phyloP scores from a whole-genome alignment of 2,113 vertebrate genomes.

The Pollimyrus isidori region DNA sequence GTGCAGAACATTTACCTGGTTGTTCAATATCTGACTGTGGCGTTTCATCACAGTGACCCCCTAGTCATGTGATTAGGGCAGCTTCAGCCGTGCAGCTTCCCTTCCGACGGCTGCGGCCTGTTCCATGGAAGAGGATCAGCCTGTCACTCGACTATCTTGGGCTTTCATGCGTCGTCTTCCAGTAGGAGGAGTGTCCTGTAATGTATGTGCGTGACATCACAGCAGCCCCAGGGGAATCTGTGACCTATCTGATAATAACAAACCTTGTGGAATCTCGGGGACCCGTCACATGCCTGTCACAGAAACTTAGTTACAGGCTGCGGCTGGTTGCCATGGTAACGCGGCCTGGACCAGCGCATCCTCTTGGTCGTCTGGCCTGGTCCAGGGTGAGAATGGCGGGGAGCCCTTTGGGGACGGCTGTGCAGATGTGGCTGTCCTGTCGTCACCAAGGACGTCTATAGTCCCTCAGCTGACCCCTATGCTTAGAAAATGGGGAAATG shows the following conservation, averaged over 20 bases:
- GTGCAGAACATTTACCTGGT: background rate
- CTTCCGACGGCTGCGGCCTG: background rate
- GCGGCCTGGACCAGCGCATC: background rate
- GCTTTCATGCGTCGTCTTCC: background rate
- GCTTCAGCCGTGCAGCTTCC: background rate
- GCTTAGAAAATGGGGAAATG: background rate
- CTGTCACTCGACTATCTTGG: background rate
- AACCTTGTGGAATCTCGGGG: background rate
- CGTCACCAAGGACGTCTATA: background rate
- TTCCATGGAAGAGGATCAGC: background rate
- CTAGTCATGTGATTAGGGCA: background rate
- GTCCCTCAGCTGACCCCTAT: background rate
- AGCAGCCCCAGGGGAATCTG: background rate
- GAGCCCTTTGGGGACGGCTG: background rate
- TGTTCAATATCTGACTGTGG: background rate
- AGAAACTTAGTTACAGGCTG: background rate
- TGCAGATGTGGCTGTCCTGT: background rate
- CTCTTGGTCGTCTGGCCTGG: background rate
- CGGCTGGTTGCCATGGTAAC: background rate
- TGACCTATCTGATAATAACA: background rate
- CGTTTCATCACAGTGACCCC: background rate
- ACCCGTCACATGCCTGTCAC: background rate
- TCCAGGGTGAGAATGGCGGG: no score
- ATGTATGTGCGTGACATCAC: background rate
- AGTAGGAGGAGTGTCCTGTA: background rate